phyloP scores from a whole-genome alignment of 1,140 invertebrate species.

The Drosophila repletoides region DNA sequence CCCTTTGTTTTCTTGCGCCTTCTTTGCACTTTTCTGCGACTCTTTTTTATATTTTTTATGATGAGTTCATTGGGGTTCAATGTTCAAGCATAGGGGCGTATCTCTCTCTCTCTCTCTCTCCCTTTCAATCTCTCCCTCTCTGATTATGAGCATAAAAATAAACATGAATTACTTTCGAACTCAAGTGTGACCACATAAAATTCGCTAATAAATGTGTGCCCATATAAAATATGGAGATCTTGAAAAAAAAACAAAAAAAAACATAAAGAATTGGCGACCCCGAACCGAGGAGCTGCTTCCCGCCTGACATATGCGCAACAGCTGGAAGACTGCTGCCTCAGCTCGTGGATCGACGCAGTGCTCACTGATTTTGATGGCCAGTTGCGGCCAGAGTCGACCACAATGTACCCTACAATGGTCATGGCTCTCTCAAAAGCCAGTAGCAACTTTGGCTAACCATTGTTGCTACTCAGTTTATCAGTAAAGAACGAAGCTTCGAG shows the following conservation, averaged over 20 bases:
- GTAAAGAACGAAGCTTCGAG: too few species aligned
- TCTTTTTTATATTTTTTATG: constrained; percentile 34
- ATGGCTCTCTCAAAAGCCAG: too few species aligned
- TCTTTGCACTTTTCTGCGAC: constrained; percentile 52
- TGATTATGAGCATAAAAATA: constrained; percentile 8
- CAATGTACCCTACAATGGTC: not conserved
- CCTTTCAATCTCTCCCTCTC: not conserved
- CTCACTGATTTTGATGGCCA: not conserved
- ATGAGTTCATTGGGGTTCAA: constrained; percentile 64
- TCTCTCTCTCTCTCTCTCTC: not conserved
- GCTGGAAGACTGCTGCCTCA: constrained; percentile 30
- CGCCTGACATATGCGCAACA: constrained; percentile 65
- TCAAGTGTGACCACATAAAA: constrained; percentile 28
- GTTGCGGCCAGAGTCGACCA: not conserved
- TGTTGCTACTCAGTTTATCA: too few species aligned
- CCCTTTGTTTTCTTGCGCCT: constrained; percentile 57
- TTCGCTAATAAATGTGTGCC: constrained; percentile 5
- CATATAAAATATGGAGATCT: constrained; percentile 32
- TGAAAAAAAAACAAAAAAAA: too few species aligned
- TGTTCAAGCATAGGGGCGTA: constrained; percentile 24
- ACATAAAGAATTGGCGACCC: constrained; percentile 64
- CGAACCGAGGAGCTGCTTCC: constrained; percentile 18
- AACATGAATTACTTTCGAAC: too few species aligned
- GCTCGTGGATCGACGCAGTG: not conserved
- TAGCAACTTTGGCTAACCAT: too few species aligned